phyloP scores from a whole-genome alignment of 2,888 invertebrate genomes.

The Agonopterix subpropinquella region DNA sequence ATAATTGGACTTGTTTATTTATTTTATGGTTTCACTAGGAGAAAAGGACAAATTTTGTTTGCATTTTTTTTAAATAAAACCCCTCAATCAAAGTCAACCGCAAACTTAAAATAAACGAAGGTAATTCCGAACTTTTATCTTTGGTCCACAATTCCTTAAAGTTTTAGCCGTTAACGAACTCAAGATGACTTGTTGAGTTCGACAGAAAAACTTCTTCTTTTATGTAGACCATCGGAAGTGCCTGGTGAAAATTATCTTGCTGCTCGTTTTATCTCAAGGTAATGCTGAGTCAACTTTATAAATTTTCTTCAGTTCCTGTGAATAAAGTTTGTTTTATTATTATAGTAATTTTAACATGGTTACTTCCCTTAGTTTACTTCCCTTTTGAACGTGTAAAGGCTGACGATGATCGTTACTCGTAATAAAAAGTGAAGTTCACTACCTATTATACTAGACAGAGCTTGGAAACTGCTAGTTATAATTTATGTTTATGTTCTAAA shows the following conservation, averaged over 20 bases:
- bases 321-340: not conserved
- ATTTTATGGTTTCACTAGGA: too few species aligned
- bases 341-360: not conserved
- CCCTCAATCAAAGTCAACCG: too few species aligned
- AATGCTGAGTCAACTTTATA: constrained; percentile 1
- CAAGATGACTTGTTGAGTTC: constrained; percentile 9
- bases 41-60: too few species aligned
- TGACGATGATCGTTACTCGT: too few species aligned
- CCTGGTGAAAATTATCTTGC: not conserved
- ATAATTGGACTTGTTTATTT: too few species aligned
- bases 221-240: constrained; percentile 6
- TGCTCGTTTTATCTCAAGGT: not conserved
- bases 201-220: constrained; percentile 13
- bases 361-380: too few species aligned
- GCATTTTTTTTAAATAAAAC: too few species aligned
- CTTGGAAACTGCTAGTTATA: too few species aligned
- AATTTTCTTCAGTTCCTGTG: not conserved
- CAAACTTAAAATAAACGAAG: not conserved
- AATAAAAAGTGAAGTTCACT: too few species aligned
- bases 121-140: not conserved
- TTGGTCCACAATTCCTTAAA: constrained; percentile 2
- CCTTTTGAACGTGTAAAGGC: too few species aligned
- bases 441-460: too few species aligned
- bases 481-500: too few species aligned
- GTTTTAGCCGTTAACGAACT: constrained; percentile 12